phyloP scores from a whole-genome alignment of 2,888 invertebrate species.

The Hesperia comma region DNA sequence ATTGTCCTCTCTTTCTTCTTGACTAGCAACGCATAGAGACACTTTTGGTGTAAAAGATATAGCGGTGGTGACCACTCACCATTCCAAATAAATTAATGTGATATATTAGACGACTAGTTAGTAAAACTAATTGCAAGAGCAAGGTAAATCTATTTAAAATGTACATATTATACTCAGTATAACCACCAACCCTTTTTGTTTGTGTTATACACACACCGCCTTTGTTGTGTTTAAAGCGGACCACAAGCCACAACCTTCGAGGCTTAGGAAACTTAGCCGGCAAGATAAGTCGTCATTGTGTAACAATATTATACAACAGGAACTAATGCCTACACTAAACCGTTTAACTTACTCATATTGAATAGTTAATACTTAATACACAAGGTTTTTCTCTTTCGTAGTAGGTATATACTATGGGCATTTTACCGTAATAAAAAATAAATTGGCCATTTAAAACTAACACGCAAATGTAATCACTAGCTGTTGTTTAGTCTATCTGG shows the following conservation, averaged over 20 bases:
- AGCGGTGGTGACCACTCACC: no score
- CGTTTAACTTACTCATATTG: background rate
- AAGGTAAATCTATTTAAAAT: background rate
- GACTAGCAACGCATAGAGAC: no score
- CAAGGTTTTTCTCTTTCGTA: no score
- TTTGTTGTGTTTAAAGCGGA: conserved; percentile 21
- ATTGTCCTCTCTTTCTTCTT: no score
- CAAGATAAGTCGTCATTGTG: conserved; percentile 21
- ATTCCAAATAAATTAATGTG: no score
- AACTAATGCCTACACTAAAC: conserved; percentile 1
- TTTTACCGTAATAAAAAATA: no score
- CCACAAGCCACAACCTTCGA: conserved; percentile 32
- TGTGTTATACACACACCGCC: conserved; percentile 10
- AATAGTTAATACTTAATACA: background rate
- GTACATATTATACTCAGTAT: background rate
- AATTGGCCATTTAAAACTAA: no score
- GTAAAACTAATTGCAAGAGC: background rate
- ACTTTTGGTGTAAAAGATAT: no score
- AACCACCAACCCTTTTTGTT: conserved; percentile 6
- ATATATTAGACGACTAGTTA: background rate
- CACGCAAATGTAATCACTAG: no score
- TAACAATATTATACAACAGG: conserved; percentile 4
- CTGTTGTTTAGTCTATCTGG: no score
- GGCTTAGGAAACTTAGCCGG: conserved; percentile 23
- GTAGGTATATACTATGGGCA: no score